These are phyloP conservation scores for Tretioscincus oriximinensis DNA, from an alignment of 2,113 vertebrate species.

Conservation along the genomic window DNA sequence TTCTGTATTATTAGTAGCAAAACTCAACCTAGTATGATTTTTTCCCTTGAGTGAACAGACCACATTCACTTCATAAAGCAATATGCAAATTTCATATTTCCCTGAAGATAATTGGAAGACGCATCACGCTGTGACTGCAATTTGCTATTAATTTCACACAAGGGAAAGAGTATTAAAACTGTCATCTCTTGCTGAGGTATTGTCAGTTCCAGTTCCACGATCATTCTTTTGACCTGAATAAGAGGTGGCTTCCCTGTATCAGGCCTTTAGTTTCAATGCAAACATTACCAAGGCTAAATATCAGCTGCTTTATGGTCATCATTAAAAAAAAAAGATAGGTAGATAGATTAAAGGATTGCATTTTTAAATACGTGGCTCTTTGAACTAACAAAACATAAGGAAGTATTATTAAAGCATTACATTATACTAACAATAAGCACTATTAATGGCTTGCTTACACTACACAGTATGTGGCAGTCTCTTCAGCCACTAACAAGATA, in stretches of 20 bases:
- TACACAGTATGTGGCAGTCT: neutral
- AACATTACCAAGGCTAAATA: neutral
- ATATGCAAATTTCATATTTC: neutral
- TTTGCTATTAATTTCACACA: slow-evolving; percentile 49
- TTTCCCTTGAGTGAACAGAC: neutral
- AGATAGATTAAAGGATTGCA: neutral
- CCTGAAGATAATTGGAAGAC: slow-evolving; percentile 27
- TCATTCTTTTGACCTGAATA: slow-evolving; percentile 36
- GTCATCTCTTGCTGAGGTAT: neutral
- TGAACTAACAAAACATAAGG: neutral
- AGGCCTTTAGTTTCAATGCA: slow-evolving; percentile 7
- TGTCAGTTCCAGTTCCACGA: slow-evolving; percentile 26
- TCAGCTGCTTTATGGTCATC: neutral
- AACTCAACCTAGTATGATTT: neutral
- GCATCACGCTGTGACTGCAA: slow-evolving; percentile 23
- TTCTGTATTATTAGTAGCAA: neutral
- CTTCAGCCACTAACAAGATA: slow-evolving; percentile 14
- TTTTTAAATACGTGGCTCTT: neutral
- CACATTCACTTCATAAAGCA: slow-evolving; percentile 20
- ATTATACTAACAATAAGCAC: slow-evolving; percentile 1
- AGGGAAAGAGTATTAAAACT: slow-evolving; percentile 35
- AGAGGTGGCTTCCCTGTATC: slow-evolving; percentile 21
- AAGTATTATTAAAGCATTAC: slow-evolving; percentile 18
- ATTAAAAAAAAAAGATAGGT: neutral
- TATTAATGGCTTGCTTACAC: neutral